A percentile compares a stretch with the other conserved stretches of the same genome.
phyloP scores from a whole-genome alignment of 1,140 invertebrate genomes.

The Zaprionus taronus region DNA sequence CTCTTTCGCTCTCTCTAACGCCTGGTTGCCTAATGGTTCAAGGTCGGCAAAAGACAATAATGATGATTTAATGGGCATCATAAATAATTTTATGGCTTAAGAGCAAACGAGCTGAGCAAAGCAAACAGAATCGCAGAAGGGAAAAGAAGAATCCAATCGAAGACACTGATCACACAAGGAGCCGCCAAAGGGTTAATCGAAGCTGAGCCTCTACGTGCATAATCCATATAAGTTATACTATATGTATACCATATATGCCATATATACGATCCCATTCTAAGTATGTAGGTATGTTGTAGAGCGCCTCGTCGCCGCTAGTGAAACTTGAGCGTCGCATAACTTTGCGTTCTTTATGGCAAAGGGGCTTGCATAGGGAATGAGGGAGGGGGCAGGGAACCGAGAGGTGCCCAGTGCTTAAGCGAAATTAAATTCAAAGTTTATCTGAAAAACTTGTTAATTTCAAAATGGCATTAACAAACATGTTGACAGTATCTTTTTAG shows the following conservation, averaged over 20 bases:
- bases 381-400: not conserved
- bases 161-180: not conserved
- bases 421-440: constrained; percentile 81
- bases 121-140: constrained; percentile 6
- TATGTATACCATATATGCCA: constrained; percentile 4
- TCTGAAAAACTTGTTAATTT: constrained; percentile 80
- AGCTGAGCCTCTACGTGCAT: not conserved
- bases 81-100: constrained; percentile 80
- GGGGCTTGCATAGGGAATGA: not conserved
- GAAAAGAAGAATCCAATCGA: constrained; percentile 3
- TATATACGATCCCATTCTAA: constrained; percentile 9
- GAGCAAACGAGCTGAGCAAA: constrained; percentile 28
- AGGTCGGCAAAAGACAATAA: constrained; percentile 76
- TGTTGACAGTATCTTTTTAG: constrained; percentile 72
- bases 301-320: not conserved
- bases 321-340: constrained; percentile 33
- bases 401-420: constrained; percentile 24
- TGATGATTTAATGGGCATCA: constrained; percentile 83
- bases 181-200: constrained; percentile 12
- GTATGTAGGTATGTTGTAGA: not conserved
- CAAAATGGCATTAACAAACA: constrained; percentile 77
- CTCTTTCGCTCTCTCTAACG: constrained; percentile 31
- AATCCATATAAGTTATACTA: not conserved
- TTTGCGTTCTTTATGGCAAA: constrained; percentile 40
- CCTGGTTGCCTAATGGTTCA: constrained; percentile 59